Base-by-base conservation (phyloP, 2,888 invertebrate genomes). In the Hyposoter didymator region DNA sequence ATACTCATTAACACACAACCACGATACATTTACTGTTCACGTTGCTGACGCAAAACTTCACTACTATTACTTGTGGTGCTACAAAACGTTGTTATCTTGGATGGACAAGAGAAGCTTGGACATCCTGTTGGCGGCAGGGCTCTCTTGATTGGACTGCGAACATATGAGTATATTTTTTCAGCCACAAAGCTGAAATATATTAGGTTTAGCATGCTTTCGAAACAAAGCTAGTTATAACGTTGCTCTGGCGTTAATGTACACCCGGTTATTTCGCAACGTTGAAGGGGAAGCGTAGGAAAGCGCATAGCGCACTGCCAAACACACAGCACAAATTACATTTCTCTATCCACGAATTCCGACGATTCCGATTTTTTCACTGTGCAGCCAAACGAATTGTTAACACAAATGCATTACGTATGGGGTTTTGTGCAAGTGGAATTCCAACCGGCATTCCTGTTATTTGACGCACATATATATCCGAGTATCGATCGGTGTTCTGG, bases 11-110 rank as follows among this genome's bases (percentile, higher is more conserved):
- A 47, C 67, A 67, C 62, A 67, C 62, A 35, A 64, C 64, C 45
- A 22, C 64, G 6, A 45, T 45, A 35, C 19, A 32, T 64, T 39
- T 64, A 45, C 28, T 19, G 79, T 70, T 79, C 64, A 28, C 55
- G 52, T 72, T 76, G 70, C 55, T 43, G 62, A 72, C 47, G 79
- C 19, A 76, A 80, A 84, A 76, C 84, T 84, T 75, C 47, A 59
- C 74, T 55, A 75, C 59, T 52, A 32, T 73, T 73, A 45, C 73
- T 64, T 28, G 81, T 45, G 84, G 79, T 64, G 64, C 32, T 45
- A 74, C 52, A 59, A 78, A 84, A 84, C 59, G 59, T 62, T 79
- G 69, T 84, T 84, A 84, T 52, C 79, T 70, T 35, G 78, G 78
- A 75, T 52, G 69, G 79, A 79, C 62, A 74, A 79, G 62, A 35